Percentiles rank a stretch among this genome's conserved stretches.
phyloP scores from a whole-genome alignment of 30 jellyfish, hydroid and myxozoan species.

The Turritopsis rubra region DNA sequence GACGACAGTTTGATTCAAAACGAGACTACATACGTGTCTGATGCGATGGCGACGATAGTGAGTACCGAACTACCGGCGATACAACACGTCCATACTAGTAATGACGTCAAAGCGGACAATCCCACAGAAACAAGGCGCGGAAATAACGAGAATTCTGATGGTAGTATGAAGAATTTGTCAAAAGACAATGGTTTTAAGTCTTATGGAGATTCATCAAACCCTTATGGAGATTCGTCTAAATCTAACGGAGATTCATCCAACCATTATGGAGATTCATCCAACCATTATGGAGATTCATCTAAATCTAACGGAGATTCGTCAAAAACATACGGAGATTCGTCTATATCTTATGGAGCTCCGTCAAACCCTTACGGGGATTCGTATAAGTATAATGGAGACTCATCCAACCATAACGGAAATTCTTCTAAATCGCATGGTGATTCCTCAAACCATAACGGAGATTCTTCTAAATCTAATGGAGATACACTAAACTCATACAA shows the following conservation, averaged over 20 bases:
- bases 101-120: not conserved
- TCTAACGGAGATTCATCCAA: not conserved
- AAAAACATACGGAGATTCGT: not conserved
- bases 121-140: not conserved
- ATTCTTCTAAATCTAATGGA: not conserved
- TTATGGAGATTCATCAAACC: not conserved
- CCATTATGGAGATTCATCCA: not conserved
- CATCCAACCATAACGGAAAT: not conserved
- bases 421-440: not conserved
- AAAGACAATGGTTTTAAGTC: not conserved
- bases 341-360: not conserved
- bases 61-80: constrained; percentile 23
- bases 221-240: not conserved
- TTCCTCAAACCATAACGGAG: not conserved
- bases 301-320: not conserved
- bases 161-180: not conserved
- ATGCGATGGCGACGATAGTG: constrained; percentile 29
- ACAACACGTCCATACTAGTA: not conserved
- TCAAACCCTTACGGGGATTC: not conserved
- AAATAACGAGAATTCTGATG: not conserved
- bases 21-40: constrained; percentile 12
- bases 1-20: not conserved
- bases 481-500: not conserved
- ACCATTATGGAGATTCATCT: not conserved
- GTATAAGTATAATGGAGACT: not conserved